Evolutionary conservation across 2,113 vertebrate genomes (phyloP).

Genomic region (Rhynchopsitta pachyrhyncha): DNA sequence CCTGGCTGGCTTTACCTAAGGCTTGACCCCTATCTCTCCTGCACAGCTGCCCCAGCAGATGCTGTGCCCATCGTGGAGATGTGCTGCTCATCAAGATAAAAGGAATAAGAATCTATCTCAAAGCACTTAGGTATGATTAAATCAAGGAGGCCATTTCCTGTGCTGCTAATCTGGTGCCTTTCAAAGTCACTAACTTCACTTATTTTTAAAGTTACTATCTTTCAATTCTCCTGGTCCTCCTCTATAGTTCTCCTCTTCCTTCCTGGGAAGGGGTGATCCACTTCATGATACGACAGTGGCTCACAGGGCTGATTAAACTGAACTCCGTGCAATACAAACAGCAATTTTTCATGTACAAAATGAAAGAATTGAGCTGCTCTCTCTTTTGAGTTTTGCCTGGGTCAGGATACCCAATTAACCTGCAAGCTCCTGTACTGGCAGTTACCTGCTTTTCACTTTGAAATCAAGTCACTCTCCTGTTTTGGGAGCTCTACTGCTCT

Average conservation of each 20-base stretch:
- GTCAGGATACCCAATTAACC: conserved; percentile 74
- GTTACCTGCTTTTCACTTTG: conserved; percentile 69
- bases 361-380: conserved; percentile 60
- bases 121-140: conserved; percentile 66
- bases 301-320: conserved; percentile 67
- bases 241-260: conserved; percentile 41
- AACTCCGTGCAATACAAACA: conserved; percentile 61
- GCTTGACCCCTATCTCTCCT: conserved; percentile 52
- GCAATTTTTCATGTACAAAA: conserved; percentile 55
- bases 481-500: conserved; percentile 55
- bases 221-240: conserved; percentile 47
- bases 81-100: conserved; percentile 61
- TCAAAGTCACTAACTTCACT: conserved; percentile 59
- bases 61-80: conserved; percentile 25
- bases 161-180: conserved; percentile 57
- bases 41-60: conserved; percentile 46
- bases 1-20: background rate
- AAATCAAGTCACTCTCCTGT: conserved; percentile 66
- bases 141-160: conserved; percentile 66
- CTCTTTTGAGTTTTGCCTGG: conserved; percentile 70
- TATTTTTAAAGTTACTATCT: conserved; percentile 43
- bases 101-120: conserved; percentile 56
- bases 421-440: conserved; percentile 49
- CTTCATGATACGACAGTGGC: conserved; percentile 26
- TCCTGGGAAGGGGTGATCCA: conserved; percentile 48